Conservation (phyloP, 2,113 vertebrate genomes). For the Polyodon spathula region DNA sequence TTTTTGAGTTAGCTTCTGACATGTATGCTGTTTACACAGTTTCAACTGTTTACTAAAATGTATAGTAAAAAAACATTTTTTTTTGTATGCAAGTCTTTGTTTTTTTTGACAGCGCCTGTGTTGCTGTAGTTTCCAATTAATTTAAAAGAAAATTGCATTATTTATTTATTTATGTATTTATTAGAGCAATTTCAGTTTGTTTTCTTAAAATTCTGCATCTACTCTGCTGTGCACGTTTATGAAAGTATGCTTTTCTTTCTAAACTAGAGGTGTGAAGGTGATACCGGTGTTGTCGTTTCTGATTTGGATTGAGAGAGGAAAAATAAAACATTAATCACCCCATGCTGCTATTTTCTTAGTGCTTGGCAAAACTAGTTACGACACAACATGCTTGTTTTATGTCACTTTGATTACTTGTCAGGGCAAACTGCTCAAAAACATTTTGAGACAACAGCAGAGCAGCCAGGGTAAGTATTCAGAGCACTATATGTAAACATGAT, state of each 20-base stretch:
- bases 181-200: not conserved
- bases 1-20: too few relatives aligned
- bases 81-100: not conserved
- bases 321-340: too few relatives aligned
- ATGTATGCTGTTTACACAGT: too few relatives aligned
- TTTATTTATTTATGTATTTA: not conserved
- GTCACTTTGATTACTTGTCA: slow-evolving; percentile 39
- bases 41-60: not conserved
- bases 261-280: too few relatives aligned
- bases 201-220: too few relatives aligned
- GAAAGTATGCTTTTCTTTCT: too few relatives aligned
- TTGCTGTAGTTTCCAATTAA: not conserved
- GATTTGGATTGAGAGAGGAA: too few relatives aligned
- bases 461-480: slow-evolving; percentile 23
- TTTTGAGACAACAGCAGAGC: slow-evolving; percentile 32
- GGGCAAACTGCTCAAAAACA: slow-evolving; percentile 34
- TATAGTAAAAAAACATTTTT: not conserved
- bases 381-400: slow-evolving; percentile 33
- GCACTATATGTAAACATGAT: slow-evolving; percentile 34
- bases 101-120: not conserved
- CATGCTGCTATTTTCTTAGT: not conserved
- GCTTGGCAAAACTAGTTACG: slow-evolving; percentile 16
- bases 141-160: not conserved
- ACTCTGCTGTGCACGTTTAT: too few relatives aligned
- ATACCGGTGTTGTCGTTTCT: too few relatives aligned